These are phyloP conservation scores for Antedon bifida DNA, from an alignment of 35 echinoderm and acorn worm genomes.

Conservation along the genomic window DNA sequence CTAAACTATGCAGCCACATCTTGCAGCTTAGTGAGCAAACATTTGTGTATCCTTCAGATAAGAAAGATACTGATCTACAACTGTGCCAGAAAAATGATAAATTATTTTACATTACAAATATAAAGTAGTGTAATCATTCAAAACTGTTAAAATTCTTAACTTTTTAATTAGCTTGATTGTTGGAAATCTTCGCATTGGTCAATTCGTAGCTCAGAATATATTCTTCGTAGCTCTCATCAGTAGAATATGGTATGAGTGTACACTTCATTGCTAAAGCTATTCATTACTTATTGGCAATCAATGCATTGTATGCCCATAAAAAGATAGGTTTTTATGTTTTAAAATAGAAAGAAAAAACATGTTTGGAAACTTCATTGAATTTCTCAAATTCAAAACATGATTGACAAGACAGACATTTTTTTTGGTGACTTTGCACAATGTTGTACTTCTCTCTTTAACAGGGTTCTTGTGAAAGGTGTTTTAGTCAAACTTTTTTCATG, in stretches of 20 bases:
- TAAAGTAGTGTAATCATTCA: not conserved
- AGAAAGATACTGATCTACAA: no score
- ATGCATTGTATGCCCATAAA: no score
- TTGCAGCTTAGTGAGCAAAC: not conserved
- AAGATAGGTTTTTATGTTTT: no score
- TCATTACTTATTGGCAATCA: no score
- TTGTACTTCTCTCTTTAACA: not conserved
- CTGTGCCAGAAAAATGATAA: no score
- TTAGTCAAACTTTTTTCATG: not conserved
- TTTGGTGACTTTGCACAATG: no score
- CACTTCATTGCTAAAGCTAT: not conserved
- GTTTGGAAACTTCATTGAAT: no score
- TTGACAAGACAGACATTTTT: no score
- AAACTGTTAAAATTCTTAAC: no score
- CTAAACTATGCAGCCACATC: not conserved
- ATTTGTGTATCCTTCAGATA: not conserved
- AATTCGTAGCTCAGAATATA: not conserved
- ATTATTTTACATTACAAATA: no score
- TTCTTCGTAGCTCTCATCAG: not conserved
- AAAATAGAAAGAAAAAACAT: no score
- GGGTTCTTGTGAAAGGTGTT: not conserved
- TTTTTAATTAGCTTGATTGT: not conserved
- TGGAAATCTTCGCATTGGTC: not conserved
- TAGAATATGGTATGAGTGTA: not conserved
- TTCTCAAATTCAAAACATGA: no score